Evolutionary conservation across 2,113 vertebrate species (phyloP), one percentile per base, ranked within the genome.

Genomic region (Poecile atricapillus): DNA sequence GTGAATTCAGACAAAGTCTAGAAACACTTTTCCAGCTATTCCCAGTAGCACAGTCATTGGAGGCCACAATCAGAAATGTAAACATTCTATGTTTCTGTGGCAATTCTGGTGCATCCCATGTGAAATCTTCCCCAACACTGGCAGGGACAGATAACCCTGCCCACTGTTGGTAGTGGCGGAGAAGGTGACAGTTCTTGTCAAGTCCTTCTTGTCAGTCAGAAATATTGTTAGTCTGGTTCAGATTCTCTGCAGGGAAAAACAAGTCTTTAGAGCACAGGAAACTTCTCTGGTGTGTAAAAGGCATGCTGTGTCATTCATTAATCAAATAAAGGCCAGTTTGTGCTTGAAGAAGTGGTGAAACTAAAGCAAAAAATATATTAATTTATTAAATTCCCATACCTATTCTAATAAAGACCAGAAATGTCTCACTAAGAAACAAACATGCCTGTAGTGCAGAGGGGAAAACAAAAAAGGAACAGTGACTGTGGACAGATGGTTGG

Each of bases 301-400:
- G 31, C 88, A 16, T 68, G 46, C 62, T 46, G 22, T 83, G 79
- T 65, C 64, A 62, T 89, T 93, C 64, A 68, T 91, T 86, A 70
- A 69, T 84, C 88, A 94, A 84, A 96, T 93, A 84, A 94, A 97
- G 73, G 43, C 35, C 68, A 80, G 50, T 94, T 94, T 76, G 53
- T 83, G 31, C 86, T 95, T 95, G 95, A 96, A 31, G 4, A 5
- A 65, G 31, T 49, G 12, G 19, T n/a, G 49, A 92, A 94, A 68
- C 37, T 31, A 77, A 80, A 83, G 49, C 53, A 88, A 90, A 93
- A 71, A 37, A 22, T 25, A 49, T 65, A 31, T 80, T 3, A 44
- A 30, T 56, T 68, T 64, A 50, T 83, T 81, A 76, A 46, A 69
- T 60, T 58, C 30, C 10, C 20, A 43, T 46, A 50, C 31, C 22